phyloP scores from a whole-genome alignment of 1,140 invertebrate species.

The Lutraria rhynchaena region DNA sequence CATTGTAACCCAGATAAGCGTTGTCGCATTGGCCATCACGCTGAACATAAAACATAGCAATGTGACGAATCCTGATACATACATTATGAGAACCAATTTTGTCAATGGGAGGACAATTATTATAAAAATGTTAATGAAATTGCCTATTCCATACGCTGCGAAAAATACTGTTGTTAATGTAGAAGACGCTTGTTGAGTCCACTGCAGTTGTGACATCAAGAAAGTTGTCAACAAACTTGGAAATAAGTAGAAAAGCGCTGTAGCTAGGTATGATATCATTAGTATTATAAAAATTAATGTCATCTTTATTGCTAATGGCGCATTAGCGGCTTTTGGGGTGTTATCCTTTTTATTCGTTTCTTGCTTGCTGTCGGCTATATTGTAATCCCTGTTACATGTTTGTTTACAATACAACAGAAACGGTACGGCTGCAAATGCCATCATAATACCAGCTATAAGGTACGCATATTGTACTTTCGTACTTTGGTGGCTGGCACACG shows the following conservation, averaged over 20 bases:
- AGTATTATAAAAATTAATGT: neutral
- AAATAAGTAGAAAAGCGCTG: conserved; percentile 60
- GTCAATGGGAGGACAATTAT: conserved; percentile 21
- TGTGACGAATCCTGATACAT: neutral
- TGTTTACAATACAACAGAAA: neutral
- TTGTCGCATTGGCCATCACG: neutral
- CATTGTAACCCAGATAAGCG: conserved; percentile 41
- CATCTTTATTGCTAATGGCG: neutral
- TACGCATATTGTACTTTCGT: neutral
- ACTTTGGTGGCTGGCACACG: neutral
- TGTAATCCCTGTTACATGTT: neutral
- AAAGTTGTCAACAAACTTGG: conserved; percentile 61
- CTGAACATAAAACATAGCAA: conserved; percentile 30
- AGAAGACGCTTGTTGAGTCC: conserved; percentile 53
- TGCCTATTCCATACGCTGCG: conserved; percentile 44
- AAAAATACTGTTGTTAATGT: conserved; percentile 54
- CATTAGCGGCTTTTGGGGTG: neutral
- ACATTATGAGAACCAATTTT: conserved; percentile 34
- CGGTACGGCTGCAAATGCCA: neutral
- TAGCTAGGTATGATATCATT: neutral
- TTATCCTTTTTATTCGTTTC: no score
- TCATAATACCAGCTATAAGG: neutral
- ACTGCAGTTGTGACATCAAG: conserved; percentile 51
- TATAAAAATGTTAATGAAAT: conserved; percentile 57
- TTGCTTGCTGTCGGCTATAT: neutral